Percentiles rank a stretch among this genome's conserved stretches.
Evolutionary conservation across 2,797 vertebrate genomes (phyloP).

Genomic region (Lithobates sylvaticus): DNA sequence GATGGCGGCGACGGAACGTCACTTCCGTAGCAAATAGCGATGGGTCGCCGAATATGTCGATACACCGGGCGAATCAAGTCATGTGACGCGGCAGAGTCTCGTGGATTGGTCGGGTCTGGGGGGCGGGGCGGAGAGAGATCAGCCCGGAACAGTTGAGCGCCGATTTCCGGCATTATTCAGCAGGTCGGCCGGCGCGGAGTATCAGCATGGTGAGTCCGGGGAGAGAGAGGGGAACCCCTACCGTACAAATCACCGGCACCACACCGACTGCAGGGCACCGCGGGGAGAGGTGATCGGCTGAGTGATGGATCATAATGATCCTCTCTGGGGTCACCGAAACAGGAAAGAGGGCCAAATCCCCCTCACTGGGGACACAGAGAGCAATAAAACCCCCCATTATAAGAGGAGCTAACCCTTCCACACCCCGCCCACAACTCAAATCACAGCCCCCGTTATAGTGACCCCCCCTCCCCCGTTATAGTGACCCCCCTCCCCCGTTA

Average conservation of each 20-base stretch:
- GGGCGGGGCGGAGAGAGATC: background rate
- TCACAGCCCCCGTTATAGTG: no score
- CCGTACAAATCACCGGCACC: no score
- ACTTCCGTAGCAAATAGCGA: no score
- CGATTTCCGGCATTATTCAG: background rate
- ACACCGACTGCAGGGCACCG: no score
- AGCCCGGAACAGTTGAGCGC: conserved; percentile 25
- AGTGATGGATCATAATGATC: background rate
- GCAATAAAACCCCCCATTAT: no score
- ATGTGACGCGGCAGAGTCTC: background rate
- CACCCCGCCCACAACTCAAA: no score
- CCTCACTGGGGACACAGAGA: no score
- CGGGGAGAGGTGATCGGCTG: background rate
- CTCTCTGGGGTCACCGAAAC: background rate
- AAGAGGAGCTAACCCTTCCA: no score
- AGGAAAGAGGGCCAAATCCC: background rate
- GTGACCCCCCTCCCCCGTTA: no score
- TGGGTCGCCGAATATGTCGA: no score
- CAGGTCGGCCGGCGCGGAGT: background rate
- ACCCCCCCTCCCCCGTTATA: no score
- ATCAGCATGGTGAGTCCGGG: conserved; percentile 45
- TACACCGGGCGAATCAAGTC: background rate
- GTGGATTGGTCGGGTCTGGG: background rate
- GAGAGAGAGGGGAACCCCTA: background rate
- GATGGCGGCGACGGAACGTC: no score